A percentile compares a stretch with the other conserved stretches of the same genome.
Conservation (phyloP, 2,888 invertebrate genomes). For the Silvanus unidentatus region DNA sequence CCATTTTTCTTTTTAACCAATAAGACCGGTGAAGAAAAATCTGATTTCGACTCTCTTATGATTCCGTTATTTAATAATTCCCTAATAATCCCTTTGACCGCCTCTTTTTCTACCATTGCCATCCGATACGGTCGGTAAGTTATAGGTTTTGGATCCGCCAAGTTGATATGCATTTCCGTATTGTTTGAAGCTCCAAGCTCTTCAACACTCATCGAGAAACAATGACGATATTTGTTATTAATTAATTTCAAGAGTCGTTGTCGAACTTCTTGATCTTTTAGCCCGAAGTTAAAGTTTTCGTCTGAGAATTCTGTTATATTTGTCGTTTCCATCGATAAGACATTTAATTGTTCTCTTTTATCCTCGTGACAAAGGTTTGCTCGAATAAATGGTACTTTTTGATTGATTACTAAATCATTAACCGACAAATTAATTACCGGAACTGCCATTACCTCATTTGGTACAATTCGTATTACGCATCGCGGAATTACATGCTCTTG, state of each 20-base stretch:
- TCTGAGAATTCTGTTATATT: neutral
- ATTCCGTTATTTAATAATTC: neutral
- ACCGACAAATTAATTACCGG: neutral
- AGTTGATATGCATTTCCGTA: neutral
- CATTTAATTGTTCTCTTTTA: neutral
- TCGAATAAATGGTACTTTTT: neutral
- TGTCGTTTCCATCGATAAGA: neutral
- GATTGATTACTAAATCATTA: neutral
- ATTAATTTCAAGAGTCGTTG: neutral
- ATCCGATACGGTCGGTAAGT: slow-evolving; percentile 1
- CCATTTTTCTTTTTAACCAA: slow-evolving; percentile 23
- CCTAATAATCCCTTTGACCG: neutral
- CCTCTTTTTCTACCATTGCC: neutral
- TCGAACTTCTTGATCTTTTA: neutral
- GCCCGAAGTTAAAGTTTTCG: neutral
- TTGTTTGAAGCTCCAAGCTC: neutral
- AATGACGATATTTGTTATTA: neutral
- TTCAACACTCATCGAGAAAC: neutral
- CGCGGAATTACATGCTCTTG: neutral
- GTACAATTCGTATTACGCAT: neutral
- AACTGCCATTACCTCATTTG: neutral
- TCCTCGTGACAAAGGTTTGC: neutral
- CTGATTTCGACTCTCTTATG: neutral
- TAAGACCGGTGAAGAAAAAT: slow-evolving; percentile 12
- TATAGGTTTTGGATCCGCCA: neutral